phyloP scores from a whole-genome alignment of 2,113 vertebrate species.

The Clarias gariepinus region DNA sequence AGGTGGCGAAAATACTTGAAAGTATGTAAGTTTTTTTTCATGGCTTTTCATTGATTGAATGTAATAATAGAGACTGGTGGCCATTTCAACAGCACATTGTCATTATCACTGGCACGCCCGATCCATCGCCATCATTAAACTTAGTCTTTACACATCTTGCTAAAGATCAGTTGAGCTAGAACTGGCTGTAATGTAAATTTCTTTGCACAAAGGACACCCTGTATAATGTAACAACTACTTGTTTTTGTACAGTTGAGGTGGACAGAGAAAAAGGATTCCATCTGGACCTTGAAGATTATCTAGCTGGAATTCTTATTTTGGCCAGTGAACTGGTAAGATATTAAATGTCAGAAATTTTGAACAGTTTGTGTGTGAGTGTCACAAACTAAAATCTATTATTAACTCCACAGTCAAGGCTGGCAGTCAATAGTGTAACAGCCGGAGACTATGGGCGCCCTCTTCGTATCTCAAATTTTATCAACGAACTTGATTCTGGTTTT shows the following conservation, averaged over 20 bases:
- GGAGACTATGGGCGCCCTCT: constrained; percentile 92
- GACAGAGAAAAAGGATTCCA: constrained; percentile 94
- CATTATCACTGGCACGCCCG: no score
- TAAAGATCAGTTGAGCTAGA: no score
- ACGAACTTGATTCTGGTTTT: constrained; percentile 95
- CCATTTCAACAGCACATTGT: no score
- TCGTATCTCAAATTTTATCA: constrained; percentile 95
- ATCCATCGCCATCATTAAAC: no score
- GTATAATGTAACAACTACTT: neutral
- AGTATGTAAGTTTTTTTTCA: constrained; percentile 76
- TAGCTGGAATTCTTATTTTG: constrained; percentile 91
- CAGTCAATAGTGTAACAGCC: constrained; percentile 96
- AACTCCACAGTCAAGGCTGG: constrained; percentile 81
- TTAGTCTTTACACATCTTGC: no score
- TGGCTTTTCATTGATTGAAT: neutral
- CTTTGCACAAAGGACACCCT: no score
- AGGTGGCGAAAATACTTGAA: constrained; percentile 88
- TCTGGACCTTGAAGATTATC: constrained; percentile 95
- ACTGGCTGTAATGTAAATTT: no score
- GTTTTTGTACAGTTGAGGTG: constrained; percentile 82
- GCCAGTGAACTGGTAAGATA: constrained; percentile 90
- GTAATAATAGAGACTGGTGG: neutral
- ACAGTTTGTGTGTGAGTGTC: neutral
- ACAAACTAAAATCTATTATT: neutral
- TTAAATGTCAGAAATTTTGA: neutral